Evolutionary conservation across 2,113 vertebrate genomes (phyloP).

Genomic region (Theropithecus gelada): DNA sequence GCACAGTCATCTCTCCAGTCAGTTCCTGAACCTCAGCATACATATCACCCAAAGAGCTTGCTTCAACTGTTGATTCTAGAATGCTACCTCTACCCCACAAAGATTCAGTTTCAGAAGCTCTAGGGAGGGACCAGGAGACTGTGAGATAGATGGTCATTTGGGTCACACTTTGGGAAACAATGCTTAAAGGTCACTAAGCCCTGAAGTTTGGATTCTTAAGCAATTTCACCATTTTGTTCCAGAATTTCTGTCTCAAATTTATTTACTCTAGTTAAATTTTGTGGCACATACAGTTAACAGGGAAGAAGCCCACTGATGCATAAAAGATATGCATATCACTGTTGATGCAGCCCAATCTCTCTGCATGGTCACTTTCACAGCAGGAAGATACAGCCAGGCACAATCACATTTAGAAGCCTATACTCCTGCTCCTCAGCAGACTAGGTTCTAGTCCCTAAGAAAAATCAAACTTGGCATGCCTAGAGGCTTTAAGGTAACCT

Average conservation of each 20-base stretch:
- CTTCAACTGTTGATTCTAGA: neutral
- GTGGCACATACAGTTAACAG: neutral
- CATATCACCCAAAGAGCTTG: rapidly evolving
- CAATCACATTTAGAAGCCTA: neutral
- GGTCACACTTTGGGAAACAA: neutral
- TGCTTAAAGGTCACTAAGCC: neutral
- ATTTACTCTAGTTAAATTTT: neutral
- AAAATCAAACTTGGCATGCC: neutral
- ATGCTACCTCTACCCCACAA: neutral
- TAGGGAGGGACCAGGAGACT: neutral
- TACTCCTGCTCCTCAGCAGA: neutral
- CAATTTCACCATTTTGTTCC: neutral
- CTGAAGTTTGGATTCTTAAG: neutral
- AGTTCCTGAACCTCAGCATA: neutral
- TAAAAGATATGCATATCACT: neutral
- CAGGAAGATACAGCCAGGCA: neutral
- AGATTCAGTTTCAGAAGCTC: neutral
- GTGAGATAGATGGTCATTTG: too few species aligned
- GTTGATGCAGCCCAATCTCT: rapidly evolving
- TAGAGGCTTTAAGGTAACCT: neutral
- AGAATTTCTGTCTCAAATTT: neutral
- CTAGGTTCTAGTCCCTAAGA: neutral
- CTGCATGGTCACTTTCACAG: rapidly evolving
- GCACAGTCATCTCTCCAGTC: neutral
- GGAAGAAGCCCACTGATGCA: neutral